A percentile compares a stretch with the other conserved stretches of the same genome.
Conservation (phyloP, 2,113 vertebrate genomes). For the Corynorhinus townsendii region DNA sequence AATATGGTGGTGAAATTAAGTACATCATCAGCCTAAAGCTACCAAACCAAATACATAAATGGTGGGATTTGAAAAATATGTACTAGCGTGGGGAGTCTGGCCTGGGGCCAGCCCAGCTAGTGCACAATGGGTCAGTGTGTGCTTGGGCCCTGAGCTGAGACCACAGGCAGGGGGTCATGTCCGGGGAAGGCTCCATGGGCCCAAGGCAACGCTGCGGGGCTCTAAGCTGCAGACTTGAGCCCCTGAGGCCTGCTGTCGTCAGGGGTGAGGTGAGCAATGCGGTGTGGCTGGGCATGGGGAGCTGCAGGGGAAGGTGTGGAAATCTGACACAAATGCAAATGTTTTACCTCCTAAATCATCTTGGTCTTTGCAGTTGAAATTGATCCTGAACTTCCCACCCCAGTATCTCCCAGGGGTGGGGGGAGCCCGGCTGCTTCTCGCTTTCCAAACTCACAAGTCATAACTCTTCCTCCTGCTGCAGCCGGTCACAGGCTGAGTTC, state of each 20-base stretch:
- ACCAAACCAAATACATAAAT: background rate
- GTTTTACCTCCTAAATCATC: constrained; percentile 71
- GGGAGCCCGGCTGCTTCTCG: background rate
- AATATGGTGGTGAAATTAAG: background rate
- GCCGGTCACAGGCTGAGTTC: background rate
- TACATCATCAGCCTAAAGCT: background rate
- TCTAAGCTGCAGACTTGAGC: background rate
- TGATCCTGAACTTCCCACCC: constrained; percentile 39
- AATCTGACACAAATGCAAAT: constrained; percentile 30
- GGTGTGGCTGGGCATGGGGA: background rate
- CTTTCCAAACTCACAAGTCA: constrained; percentile 34
- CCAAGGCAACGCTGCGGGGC: background rate
- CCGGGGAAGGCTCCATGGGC: accelerated
- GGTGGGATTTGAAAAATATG: background rate
- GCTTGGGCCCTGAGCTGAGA: background rate
- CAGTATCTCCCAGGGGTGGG: background rate
- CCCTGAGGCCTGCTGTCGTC: constrained; percentile 43
- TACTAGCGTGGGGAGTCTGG: background rate
- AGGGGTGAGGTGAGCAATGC: background rate
- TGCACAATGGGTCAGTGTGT: constrained; percentile 49
- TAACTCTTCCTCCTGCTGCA: constrained; percentile 45
- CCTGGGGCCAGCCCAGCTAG: background rate
- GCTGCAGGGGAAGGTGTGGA: constrained; percentile 46
- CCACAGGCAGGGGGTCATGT: background rate
- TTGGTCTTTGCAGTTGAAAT: background rate